Conservation (phyloP, 2,113 vertebrate genomes). For the Apeltes quadracus region DNA sequence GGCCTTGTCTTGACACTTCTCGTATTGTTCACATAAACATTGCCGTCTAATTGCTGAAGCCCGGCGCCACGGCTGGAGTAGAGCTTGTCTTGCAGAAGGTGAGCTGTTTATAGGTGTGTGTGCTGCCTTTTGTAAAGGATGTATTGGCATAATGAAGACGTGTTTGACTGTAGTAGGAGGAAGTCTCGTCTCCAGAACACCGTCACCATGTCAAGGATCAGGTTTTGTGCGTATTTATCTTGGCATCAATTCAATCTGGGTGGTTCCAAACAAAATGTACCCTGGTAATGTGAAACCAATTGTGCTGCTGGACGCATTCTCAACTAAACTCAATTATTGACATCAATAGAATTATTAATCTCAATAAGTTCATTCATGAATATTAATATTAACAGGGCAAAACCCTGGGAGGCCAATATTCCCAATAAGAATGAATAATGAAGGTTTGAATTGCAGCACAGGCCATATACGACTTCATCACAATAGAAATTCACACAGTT, state of each 20-base stretch:
- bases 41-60: conserved; percentile 19
- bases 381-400: no score
- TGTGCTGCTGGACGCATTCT: background rate
- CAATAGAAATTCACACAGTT: no score
- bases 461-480: no score
- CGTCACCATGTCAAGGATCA: background rate
- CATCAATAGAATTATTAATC: no score
- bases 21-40: conserved; percentile 7
- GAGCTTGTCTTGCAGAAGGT: background rate
- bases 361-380: no score
- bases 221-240: background rate
- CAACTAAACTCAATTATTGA: no score
- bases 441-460: no score
- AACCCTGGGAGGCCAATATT: no score
- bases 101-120: background rate
- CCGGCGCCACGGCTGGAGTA: background rate
- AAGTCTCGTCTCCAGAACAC: background rate
- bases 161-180: no score
- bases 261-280: no score
- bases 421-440: no score
- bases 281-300: no score
- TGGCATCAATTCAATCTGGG: background rate
- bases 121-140: background rate
- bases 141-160: background rate
- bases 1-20: background rate